phyloP scores from a whole-genome alignment of 2,113 vertebrate species.

The Ictidomys tridecemlineatus region DNA sequence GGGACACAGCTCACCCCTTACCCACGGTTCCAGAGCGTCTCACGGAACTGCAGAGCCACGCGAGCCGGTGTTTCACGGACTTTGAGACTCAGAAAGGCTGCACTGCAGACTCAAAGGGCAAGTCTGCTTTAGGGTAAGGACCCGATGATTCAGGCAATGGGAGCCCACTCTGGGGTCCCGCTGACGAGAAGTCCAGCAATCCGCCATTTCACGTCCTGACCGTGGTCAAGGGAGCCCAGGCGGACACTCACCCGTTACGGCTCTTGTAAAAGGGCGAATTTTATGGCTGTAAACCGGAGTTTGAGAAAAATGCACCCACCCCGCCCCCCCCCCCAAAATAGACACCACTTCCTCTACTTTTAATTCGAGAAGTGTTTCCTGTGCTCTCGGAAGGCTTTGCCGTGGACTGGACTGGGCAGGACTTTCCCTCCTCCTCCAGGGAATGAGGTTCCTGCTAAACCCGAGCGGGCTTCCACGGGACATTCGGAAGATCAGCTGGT shows the following conservation, averaged over 20 bases:
- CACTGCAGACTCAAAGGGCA: not conserved
- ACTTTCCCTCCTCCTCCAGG: not conserved
- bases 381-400: not conserved
- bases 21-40: slow-evolving; percentile 9
- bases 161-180: not conserved
- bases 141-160: not conserved
- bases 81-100: not conserved
- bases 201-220: not conserved
- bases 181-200: not conserved
- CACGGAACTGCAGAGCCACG: slow-evolving; percentile 58
- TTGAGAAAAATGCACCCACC: not conserved
- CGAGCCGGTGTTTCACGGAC: slow-evolving; percentile 42
- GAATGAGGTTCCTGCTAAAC: not conserved
- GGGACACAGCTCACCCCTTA: slow-evolving; percentile 34
- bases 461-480: not conserved
- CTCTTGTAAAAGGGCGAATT: not conserved
- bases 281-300: slow-evolving; percentile 5
- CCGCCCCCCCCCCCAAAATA: not conserved
- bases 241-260: not conserved
- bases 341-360: not conserved
- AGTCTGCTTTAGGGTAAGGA: not conserved
- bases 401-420: not conserved
- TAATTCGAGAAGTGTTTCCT: not conserved
- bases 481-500: slow-evolving; percentile 29
- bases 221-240: not conserved